phyloP scores from a whole-genome alignment of 2,113 vertebrate species.

The Cephalopterus ornatus region DNA sequence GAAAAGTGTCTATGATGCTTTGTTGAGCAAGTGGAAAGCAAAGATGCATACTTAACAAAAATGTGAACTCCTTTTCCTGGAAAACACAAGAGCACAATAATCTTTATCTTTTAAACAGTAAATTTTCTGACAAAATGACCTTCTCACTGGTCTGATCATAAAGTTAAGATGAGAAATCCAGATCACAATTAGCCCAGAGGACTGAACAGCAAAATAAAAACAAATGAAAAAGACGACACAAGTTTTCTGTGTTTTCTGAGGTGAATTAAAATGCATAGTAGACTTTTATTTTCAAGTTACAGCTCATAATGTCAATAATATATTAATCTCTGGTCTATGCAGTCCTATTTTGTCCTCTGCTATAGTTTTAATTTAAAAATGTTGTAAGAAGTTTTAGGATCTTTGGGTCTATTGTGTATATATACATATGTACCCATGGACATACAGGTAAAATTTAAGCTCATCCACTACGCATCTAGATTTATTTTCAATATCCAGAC shows the following conservation, averaged over 20 bases:
- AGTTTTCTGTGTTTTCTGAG: not conserved
- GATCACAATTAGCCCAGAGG: not conserved
- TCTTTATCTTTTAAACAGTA: not conserved
- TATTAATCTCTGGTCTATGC: not conserved
- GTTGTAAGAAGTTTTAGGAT: not conserved
- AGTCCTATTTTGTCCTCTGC: not conserved
- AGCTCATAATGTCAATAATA: not conserved
- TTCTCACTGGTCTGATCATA: not conserved
- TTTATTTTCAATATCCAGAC: not conserved
- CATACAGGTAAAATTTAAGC: not conserved
- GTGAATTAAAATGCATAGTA: not conserved
- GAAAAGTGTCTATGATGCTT: not conserved
- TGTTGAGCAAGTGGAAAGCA: not conserved
- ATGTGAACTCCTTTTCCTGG: not conserved
- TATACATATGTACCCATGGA: not conserved
- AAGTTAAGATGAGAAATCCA: not conserved
- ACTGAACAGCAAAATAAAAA: not conserved
- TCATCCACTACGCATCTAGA: not conserved
- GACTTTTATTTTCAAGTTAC: not conserved
- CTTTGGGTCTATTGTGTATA: not conserved
- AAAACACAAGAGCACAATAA: not conserved
- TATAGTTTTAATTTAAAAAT: not conserved
- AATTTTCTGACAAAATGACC: not conserved
- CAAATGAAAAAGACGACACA: not conserved
- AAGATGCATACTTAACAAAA: not conserved